phyloP scores from a whole-genome alignment of 2,113 vertebrate species.

The Labrus mixtus region DNA sequence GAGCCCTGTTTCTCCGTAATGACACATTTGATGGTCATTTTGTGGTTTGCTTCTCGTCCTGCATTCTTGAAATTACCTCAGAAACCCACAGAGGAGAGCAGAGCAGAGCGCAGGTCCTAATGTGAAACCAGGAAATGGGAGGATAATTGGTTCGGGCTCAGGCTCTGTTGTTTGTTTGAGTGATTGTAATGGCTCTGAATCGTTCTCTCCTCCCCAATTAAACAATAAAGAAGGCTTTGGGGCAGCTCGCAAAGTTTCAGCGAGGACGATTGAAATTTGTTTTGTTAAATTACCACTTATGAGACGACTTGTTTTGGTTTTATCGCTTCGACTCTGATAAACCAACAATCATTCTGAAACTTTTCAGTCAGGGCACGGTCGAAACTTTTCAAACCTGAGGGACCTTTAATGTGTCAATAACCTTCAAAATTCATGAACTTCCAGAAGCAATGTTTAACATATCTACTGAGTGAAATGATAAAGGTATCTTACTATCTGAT shows the following conservation, averaged over 20 bases:
- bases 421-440: too few relatives aligned
- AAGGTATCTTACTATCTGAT: too few relatives aligned
- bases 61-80: conserved; percentile 48
- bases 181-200: conserved; percentile 63
- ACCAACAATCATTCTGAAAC: background rate
- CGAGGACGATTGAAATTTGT: conserved; percentile 33
- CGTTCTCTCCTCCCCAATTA: conserved; percentile 44
- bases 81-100: conserved; percentile 30
- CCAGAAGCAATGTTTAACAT: too few relatives aligned
- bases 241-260: conserved; percentile 12
- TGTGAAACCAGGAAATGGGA: conserved; percentile 27
- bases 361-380: background rate
- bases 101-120: conserved; percentile 28
- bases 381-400: too few relatives aligned
- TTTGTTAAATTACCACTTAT: conserved; percentile 34
- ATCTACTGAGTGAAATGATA: too few relatives aligned
- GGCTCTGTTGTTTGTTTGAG: conserved; percentile 56
- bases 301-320: background rate
- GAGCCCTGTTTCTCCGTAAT: conserved; percentile 11
- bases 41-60: conserved; percentile 22
- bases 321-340: background rate
- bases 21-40: conserved; percentile 47
- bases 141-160: conserved; percentile 48
- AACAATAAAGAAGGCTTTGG: conserved; percentile 44
- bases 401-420: too few relatives aligned